Base-by-base conservation (phyloP, 2,888 invertebrate genomes). In the Athripsodes cinereus region DNA sequence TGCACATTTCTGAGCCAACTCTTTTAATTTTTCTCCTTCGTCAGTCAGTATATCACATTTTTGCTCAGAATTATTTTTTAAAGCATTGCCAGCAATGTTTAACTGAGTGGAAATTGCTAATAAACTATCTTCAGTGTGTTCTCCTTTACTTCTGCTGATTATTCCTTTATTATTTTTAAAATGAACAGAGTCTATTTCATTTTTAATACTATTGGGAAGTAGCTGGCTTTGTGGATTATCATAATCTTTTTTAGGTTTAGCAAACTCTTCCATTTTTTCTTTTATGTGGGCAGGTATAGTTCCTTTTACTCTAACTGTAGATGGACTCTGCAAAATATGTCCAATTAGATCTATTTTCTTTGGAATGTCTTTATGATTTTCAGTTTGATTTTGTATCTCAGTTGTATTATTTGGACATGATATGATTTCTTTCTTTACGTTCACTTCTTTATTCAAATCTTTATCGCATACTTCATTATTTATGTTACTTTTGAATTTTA, bases 21-120 rank as follows among this genome's bases (percentile, higher is more conserved):
- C 51, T 44, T 62, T 69, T 46, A 74, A 67, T 58, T 69, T 71
- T 52, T 68, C 51, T 62, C 71, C 73, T 67, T 78, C 75, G 62
- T 75, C 74, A 57, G 70, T 70, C 55, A 75, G 67, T 60, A 52
- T 46, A 22, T 76, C 74, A 62, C 74, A 74, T 58, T 70, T 70
- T 53, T 74, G 66, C 60, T 78, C 78, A 66, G 71, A 71, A 69
- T 74, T 76, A 64, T 74, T 74, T 65, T 79, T 79, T 22, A 79
- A 67, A 64, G 76, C 74, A 66, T 76, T 74, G 71, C 78, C 78
- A 22, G 76, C 77, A 71, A 74, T 77, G 63, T 76, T 71, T 47
- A 79, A 65, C 66, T 79, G 79, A 67, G 78, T 69, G 20, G 79
- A 78, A 68, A 79, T 78, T 54, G 73, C 73, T 63, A 78, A 66